A percentile compares a stretch with the other conserved stretches of the same genome.
Conservation (phyloP, 1,140 invertebrate species). For the Temnothorax curvispinosus region DNA sequence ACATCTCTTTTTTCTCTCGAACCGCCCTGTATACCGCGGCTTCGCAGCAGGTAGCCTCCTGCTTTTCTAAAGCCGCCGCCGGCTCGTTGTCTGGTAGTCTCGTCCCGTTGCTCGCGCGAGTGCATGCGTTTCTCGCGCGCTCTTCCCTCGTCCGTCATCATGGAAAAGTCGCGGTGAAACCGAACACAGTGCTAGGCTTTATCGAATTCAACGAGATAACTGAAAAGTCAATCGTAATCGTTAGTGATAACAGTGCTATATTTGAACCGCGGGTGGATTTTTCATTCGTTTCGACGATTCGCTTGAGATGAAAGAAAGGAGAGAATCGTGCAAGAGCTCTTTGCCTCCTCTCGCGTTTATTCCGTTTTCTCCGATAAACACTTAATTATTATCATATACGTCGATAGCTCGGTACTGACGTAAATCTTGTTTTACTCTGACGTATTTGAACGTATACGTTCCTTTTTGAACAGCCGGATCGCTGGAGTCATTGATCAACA, state of each 20-base stretch:
- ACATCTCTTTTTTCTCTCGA: conserved; percentile 26
- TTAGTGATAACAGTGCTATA: conserved; percentile 43
- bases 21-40: conserved; percentile 22
- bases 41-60: conserved; percentile 34
- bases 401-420: neutral
- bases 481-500: neutral
- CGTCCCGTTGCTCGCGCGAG: conserved; percentile 24
- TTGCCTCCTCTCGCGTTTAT: neutral
- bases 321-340: neutral
- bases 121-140: neutral
- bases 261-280: conserved; percentile 1
- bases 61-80: neutral
- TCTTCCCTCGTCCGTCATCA: neutral
- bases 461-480: neutral
- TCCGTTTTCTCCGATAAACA: neutral
- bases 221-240: neutral
- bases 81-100: conserved; percentile 35
- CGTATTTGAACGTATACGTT: neutral
- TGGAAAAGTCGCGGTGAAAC: neutral
- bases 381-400: neutral
- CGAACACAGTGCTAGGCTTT: neutral
- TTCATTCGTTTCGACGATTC: neutral
- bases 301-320: neutral
- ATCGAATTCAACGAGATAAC: conserved; percentile 37
- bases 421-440: neutral